Evolutionary conservation across 2,888 invertebrate species (phyloP).

Genomic region (Pantelozetes paolii): DNA sequence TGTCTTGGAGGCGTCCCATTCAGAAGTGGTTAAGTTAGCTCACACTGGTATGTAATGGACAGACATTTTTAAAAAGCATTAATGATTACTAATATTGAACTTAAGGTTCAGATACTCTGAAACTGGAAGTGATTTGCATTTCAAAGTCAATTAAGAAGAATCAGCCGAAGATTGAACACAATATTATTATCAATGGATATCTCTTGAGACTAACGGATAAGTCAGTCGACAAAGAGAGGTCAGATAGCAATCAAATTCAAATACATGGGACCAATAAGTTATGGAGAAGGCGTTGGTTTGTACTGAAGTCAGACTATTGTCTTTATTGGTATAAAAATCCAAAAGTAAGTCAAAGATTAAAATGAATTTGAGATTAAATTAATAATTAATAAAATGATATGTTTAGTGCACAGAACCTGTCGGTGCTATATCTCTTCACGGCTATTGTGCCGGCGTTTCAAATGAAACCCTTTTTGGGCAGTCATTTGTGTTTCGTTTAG

Average conservation of each 20-base stretch:
- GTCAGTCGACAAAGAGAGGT: constrained; percentile 20
- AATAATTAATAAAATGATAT: constrained; percentile 11
- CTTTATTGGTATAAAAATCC: constrained; percentile 91
- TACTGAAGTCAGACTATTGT: constrained; percentile 83
- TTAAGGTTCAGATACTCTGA: constrained; percentile 36
- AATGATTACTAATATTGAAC: background rate
- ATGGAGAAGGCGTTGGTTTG: constrained; percentile 88
- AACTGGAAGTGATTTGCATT: constrained; percentile 38
- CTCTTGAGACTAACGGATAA: constrained; percentile 38
- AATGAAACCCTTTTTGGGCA: constrained; percentile 55
- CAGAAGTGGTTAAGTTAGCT: constrained; percentile 86
- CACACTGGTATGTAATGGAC: constrained; percentile 65
- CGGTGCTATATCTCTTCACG: constrained; percentile 79
- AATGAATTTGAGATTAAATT: background rate
- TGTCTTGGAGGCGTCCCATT: constrained; percentile 86
- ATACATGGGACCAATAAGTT: constrained; percentile 39
- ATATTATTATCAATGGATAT: constrained; percentile 40
- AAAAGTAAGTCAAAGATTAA: constrained; percentile 60
- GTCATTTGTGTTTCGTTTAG: constrained; percentile 53
- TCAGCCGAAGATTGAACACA: constrained; percentile 13
- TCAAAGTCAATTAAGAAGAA: constrained; percentile 36
- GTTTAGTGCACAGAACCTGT: constrained; percentile 61
- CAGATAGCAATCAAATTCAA: background rate
- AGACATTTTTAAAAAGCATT: background rate
- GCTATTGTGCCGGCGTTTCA: constrained; percentile 67